A percentile compares a stretch with the other conserved stretches of the same genome.
Conservation (phyloP, 2,888 invertebrate species). For the Pheosia gnoma region DNA sequence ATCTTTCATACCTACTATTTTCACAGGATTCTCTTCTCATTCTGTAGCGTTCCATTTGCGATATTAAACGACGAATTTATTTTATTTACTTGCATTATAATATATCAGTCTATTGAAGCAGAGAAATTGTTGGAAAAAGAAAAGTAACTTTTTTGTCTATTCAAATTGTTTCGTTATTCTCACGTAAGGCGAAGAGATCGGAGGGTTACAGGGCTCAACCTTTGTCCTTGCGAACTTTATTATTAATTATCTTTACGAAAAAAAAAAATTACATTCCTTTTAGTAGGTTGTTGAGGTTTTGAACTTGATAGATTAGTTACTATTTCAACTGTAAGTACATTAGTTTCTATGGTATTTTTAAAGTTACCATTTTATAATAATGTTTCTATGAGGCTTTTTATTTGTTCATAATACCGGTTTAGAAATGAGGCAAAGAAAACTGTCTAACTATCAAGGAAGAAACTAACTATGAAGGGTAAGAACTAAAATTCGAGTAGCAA, state of each 20-base stretch:
- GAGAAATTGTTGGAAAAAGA: no score
- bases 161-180: no score
- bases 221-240: neutral
- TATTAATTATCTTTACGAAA: slow-evolving; percentile 13
- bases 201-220: no score
- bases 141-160: no score
- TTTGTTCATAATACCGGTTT: slow-evolving; percentile 14
- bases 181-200: no score
- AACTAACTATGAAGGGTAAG: neutral
- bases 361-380: slow-evolving; percentile 66
- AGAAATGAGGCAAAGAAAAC: neutral
- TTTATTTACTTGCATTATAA: no score
- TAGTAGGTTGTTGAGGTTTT: slow-evolving; percentile 66
- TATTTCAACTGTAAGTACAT: slow-evolving; percentile 56
- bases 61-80: no score
- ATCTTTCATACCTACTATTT: no score
- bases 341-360: slow-evolving; percentile 56
- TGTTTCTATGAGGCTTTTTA: slow-evolving; percentile 64
- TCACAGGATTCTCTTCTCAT: no score
- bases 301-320: slow-evolving; percentile 52
- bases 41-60: no score
- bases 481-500: neutral
- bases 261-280: slow-evolving; percentile 68
- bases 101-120: no score
- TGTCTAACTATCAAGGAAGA: no score